A percentile compares a stretch with the other conserved stretches of the same genome.
Evolutionary conservation across 2,888 invertebrate species (phyloP).

Genomic region (Blera fallax): DNA sequence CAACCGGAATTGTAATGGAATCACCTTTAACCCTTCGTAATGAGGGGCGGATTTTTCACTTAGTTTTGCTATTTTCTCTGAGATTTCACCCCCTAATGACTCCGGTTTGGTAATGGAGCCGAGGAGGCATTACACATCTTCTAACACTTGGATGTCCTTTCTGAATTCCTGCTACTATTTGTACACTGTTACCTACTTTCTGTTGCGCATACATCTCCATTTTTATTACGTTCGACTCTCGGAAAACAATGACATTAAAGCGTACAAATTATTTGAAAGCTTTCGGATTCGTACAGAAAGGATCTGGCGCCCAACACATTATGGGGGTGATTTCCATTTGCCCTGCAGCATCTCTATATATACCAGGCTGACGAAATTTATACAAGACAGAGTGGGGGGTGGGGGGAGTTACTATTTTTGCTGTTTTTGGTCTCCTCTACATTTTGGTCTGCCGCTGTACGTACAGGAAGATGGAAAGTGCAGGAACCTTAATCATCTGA

Average conservation of each 20-base stretch:
- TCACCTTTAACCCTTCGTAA: conserved; percentile 66
- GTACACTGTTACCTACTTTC: conserved; percentile 35
- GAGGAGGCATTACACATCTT: neutral
- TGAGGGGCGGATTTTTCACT: conserved; percentile 61
- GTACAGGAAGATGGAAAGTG: conserved; percentile 12
- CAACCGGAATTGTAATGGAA: conserved; percentile 41
- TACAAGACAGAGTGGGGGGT: neutral
- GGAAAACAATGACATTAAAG: conserved; percentile 71
- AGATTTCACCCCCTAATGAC: conserved; percentile 64
- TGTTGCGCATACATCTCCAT: conserved; percentile 57
- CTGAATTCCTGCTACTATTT: conserved; percentile 7
- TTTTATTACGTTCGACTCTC: conserved; percentile 59
- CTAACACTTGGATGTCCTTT: conserved; percentile 4
- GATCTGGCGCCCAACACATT: conserved; percentile 31
- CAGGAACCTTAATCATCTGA: conserved; percentile 63
- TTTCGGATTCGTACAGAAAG: conserved; percentile 48
- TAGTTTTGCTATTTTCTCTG: conserved; percentile 43
- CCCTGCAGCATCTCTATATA: neutral
- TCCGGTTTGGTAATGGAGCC: conserved; percentile 39
- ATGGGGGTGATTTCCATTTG: conserved; percentile 41
- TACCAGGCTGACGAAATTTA: conserved; percentile 30
- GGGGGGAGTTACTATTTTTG: conserved; percentile 23
- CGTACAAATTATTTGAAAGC: conserved; percentile 70
- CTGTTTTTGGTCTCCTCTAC: conserved; percentile 18
- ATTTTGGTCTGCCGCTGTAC: neutral